Percentiles rank a stretch among this genome's conserved stretches.
Evolutionary conservation across 64 coral and sea anemone species (phyloP).

Genomic region (Stichodactyla mertensii): DNA sequence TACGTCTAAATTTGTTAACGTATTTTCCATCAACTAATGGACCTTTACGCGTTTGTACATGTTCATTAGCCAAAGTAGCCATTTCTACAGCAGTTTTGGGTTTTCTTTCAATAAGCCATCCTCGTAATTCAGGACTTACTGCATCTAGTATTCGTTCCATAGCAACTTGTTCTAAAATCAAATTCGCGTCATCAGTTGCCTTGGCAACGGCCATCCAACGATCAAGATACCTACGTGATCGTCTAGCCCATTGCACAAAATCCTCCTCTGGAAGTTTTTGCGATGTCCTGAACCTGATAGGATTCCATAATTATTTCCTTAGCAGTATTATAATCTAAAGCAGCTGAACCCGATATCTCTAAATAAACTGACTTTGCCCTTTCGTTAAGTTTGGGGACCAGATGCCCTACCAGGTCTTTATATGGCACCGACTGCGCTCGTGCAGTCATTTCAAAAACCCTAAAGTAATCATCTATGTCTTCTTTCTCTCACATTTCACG

Average conservation of each 20-base stretch:
- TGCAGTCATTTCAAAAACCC: slow-evolving; percentile 44
- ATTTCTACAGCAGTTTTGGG: background rate
- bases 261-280: background rate
- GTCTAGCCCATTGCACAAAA: slow-evolving; percentile 28
- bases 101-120: slow-evolving; percentile 28
- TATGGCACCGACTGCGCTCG: slow-evolving; percentile 29
- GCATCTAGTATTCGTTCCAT: slow-evolving; percentile 30
- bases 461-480: slow-evolving; percentile 47
- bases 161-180: slow-evolving; percentile 17
- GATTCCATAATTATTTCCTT: too few species aligned
- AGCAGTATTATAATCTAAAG: too few species aligned
- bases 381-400: slow-evolving; percentile 8
- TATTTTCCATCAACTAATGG: slow-evolving; percentile 28
- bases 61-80: slow-evolving; percentile 3
- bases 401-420: slow-evolving; percentile 38
- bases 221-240: slow-evolving; percentile 10
- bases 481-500: slow-evolving; percentile 47
- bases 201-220: slow-evolving; percentile 22
- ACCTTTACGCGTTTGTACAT: slow-evolving; percentile 14
- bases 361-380: too few species aligned
- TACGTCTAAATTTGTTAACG: background rate
- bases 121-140: slow-evolving; percentile 34
- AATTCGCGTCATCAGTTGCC: slow-evolving; percentile 14
- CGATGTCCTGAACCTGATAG: slow-evolving; percentile 3
- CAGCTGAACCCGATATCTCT: too few species aligned